phyloP scores from a whole-genome alignment of 2,888 invertebrate species.

The Calliphora vomitoria region DNA sequence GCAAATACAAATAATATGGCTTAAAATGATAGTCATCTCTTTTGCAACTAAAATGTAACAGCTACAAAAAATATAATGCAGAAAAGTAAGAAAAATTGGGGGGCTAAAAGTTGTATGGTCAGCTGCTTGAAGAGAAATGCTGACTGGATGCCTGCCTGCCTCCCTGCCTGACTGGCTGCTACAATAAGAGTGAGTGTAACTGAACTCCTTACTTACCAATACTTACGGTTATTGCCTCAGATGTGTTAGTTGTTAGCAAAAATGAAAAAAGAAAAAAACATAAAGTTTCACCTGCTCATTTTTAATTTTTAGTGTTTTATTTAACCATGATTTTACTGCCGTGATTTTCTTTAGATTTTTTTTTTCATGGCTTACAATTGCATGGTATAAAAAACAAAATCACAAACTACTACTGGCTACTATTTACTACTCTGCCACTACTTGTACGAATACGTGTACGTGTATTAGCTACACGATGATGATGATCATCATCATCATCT shows the following conservation, averaged over 20 bases:
- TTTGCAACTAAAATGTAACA: slow-evolving; percentile 33
- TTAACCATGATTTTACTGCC: slow-evolving; percentile 68
- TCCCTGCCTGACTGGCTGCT: slow-evolving; percentile 57
- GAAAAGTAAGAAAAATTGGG: slow-evolving; percentile 61
- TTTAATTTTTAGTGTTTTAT: slow-evolving; percentile 74
- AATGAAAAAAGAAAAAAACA: slow-evolving; percentile 31
- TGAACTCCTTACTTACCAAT: slow-evolving; percentile 60
- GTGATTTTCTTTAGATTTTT: slow-evolving; percentile 62
- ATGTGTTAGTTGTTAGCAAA: slow-evolving; percentile 62
- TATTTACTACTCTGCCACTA: slow-evolving; percentile 46
- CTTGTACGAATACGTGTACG: background rate
- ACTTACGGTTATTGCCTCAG: slow-evolving; percentile 55
- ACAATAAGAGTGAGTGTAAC: slow-evolving; percentile 47
- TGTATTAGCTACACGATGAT: slow-evolving; percentile 25
- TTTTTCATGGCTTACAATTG: slow-evolving; percentile 50
- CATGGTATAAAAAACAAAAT: slow-evolving; percentile 44
- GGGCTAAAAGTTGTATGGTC: slow-evolving; percentile 66
- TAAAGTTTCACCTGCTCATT: slow-evolving; percentile 74
- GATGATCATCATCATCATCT: slow-evolving; percentile 34
- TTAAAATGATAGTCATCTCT: slow-evolving; percentile 65
- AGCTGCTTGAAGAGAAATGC: slow-evolving; percentile 42
- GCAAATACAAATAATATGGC: slow-evolving; percentile 57
- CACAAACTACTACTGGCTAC: slow-evolving; percentile 53
- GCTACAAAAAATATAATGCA: background rate
- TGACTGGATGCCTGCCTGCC: slow-evolving; percentile 48